Evolutionary conservation across 2,113 vertebrate species (phyloP), one percentile per base, ranked within the genome.

Genomic region (Phrynosoma platyrhinos): DNA sequence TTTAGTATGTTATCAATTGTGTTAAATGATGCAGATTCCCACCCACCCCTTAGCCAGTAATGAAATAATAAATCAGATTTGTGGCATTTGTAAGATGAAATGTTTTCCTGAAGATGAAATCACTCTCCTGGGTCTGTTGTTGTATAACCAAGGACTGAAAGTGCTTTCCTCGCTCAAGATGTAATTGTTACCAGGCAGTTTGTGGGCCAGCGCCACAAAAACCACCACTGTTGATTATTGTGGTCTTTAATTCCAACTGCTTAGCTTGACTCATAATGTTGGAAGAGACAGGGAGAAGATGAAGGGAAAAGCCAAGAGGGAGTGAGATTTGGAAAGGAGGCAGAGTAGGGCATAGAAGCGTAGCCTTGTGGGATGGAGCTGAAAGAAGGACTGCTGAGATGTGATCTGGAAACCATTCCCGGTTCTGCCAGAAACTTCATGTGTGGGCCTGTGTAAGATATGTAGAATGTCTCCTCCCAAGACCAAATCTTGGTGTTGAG

Each of bases 61-160:
- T 95, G 94, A 95, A 96, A 95, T 95, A 94, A 95, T 96, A 96
- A 96, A 96, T 95, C 92, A 94, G 91, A 95, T 97, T 96, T 96
- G 94, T 64, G 94, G 94, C 75, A 20, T 93, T 94, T 95, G 91
- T 91, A 92, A 94, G 95, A 97, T 97, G 96, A 96, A 97, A 94
- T 95, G 94, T 91, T 94, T 97, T 94, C 93, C 94, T 95, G 82
- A 93, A 86, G 89, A 95, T 96, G 93, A 94, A 96, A 97, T 97
- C 95, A 93, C 92, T 88, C 96, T 97, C 96, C 74, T 92, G 95
- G 95, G 96, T 77, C 95, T 94, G 84, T 94, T 94, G 84, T 94
- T 96, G 93, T 95, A 95, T 95, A 95, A 92, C 90, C 96, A 96
- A 91, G 93, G 94, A 92, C 95, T 95, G 91, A 91, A 94, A 96